Conservation (phyloP, 1,140 invertebrate species). For the Hycleus phaleratus region DNA sequence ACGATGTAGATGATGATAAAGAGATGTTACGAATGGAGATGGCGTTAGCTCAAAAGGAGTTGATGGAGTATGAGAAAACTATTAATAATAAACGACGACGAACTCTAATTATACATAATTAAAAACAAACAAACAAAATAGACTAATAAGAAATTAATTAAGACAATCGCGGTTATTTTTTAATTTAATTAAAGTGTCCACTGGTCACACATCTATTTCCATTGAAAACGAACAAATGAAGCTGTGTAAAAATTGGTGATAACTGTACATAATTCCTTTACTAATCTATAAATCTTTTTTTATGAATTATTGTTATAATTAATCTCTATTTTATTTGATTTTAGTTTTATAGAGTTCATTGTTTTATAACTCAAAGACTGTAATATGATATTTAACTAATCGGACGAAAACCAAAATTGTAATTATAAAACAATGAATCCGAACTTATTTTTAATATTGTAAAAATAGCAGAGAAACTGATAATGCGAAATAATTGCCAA, state of each 20-base stretch:
- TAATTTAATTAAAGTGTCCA: slow-evolving; percentile 5
- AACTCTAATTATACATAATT: slow-evolving; percentile 28
- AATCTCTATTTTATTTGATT: too few relatives aligned
- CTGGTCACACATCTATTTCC: slow-evolving; percentile 12
- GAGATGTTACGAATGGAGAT: slow-evolving; percentile 37
- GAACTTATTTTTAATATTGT: too few relatives aligned
- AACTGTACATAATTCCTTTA: slow-evolving; percentile 23
- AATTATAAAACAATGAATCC: too few relatives aligned
- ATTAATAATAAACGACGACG: slow-evolving; percentile 31
- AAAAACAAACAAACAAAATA: background rate
- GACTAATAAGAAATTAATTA: background rate
- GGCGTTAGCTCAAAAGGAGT: slow-evolving; percentile 39
- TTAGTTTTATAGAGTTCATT: too few relatives aligned
- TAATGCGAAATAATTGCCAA: too few relatives aligned
- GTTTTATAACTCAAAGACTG: too few relatives aligned
- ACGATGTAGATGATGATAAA: slow-evolving; percentile 34
- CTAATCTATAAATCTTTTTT: background rate
- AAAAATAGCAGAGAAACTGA: too few relatives aligned
- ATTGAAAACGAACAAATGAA: slow-evolving; percentile 18
- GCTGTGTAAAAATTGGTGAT: slow-evolving; percentile 33
- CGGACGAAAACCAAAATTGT: too few relatives aligned
- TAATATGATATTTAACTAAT: too few relatives aligned
- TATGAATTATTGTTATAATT: too few relatives aligned
- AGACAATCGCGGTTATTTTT: background rate
- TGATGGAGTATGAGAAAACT: slow-evolving; percentile 35